Evolutionary conservation across 2,797 vertebrate species (phyloP).

Genomic region (Nyctibius grandis): DNA sequence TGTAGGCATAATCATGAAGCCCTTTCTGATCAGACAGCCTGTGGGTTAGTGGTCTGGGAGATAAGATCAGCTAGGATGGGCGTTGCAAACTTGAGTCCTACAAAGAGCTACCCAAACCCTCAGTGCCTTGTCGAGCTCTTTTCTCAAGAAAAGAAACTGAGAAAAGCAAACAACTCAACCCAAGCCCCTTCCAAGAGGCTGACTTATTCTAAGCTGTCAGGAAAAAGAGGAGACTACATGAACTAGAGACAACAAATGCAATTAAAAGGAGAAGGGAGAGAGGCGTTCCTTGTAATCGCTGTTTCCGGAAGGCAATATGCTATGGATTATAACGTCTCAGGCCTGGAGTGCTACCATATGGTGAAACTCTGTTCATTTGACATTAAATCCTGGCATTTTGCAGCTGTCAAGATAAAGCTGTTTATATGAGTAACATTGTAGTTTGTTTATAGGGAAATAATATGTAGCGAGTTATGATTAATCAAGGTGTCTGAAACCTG

Average conservation of each 20-base stretch:
- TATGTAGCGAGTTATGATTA: slow-evolving; percentile 74
- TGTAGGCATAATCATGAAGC: not conserved
- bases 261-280: slow-evolving; percentile 23
- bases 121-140: not conserved
- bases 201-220: not conserved
- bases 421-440: slow-evolving; percentile 76
- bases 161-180: not conserved
- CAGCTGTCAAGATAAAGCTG: slow-evolving; percentile 79
- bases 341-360: slow-evolving; percentile 75
- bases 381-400: slow-evolving; percentile 80
- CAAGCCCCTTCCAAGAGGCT: not conserved
- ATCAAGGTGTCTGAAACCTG: slow-evolving; percentile 76
- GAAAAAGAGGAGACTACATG: not conserved
- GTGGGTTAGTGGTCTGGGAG: not conserved
- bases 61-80: not conserved
- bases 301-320: slow-evolving; percentile 65
- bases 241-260: not conserved
- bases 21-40: not conserved
- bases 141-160: not conserved
- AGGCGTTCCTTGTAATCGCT: slow-evolving; percentile 49
- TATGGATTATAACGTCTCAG: slow-evolving; percentile 67
- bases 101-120: not conserved
- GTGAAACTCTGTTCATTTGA: slow-evolving; percentile 64
- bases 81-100: not conserved
- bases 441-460: slow-evolving; percentile 81